Evolutionary conservation across 2,797 vertebrate genomes (phyloP).

Genomic region (Lutjanus argentimaculatus): DNA sequence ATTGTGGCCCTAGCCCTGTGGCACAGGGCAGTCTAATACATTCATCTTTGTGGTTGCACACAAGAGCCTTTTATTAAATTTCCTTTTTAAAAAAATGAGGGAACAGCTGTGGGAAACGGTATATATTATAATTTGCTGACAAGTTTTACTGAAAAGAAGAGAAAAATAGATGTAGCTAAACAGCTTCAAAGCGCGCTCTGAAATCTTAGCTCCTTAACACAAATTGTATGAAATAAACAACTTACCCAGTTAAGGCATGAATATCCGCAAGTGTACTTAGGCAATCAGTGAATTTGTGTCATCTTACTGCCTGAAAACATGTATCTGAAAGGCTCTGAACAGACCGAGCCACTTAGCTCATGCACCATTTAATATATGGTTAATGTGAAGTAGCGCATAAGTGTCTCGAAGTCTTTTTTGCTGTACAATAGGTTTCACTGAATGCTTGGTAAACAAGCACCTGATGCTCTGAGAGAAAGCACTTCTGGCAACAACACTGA

Average conservation of each 20-base stretch:
- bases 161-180: slow-evolving; percentile 13
- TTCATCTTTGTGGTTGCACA: slow-evolving; percentile 8
- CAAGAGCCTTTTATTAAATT: slow-evolving; percentile 4
- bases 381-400: slow-evolving; percentile 13
- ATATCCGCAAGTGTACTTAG: slow-evolving; percentile 13
- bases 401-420: slow-evolving; percentile 14
- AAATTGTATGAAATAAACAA: slow-evolving; percentile 38
- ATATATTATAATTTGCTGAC: neutral
- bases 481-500: neutral
- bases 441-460: slow-evolving; percentile 24
- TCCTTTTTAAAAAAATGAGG: neutral
- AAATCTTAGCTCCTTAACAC: slow-evolving; percentile 13
- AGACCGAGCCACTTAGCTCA: slow-evolving; percentile 18
- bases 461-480: slow-evolving; percentile 6
- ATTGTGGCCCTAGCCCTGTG: neutral
- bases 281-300: slow-evolving; percentile 40
- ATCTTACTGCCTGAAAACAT: slow-evolving; percentile 28
- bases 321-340: slow-evolving; percentile 17
- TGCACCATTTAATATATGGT: slow-evolving; percentile 27
- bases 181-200: slow-evolving; percentile 5
- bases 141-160: neutral
- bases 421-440: slow-evolving; percentile 4
- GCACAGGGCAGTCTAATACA: neutral
- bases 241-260: neutral
- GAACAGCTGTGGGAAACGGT: neutral